Base-by-base conservation (phyloP, 2,888 invertebrate genomes). In the Portevinia maculata region DNA sequence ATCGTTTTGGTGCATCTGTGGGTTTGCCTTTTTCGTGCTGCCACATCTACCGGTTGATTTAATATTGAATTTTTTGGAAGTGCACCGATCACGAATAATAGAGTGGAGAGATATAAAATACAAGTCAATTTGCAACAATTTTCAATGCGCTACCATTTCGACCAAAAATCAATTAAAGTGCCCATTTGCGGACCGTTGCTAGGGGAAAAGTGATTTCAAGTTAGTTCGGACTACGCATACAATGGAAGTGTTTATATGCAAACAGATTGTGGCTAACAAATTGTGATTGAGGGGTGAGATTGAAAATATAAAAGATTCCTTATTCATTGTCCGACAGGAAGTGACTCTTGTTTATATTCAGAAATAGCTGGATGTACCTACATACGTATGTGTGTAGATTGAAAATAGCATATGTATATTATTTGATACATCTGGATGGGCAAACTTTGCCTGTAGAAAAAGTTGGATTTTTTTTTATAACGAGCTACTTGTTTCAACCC, bases 31-130 rank as follows among this genome's bases (percentile, higher is more conserved):
- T 15, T 44, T 44, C 19, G 19, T 7, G 9, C 9, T 4, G 17
- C 3, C 8, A 11, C 21, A 15, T 7, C 7, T 5, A 6, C 19
- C 21, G 24, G 57, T 71, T 52, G 78, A 78, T 70, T 48, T 39
- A 53, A 59, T 59, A 24, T 9, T 52, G 13, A 39, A 39, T 39
- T 37, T 70, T 64, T 53, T 21, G 17, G 21, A 64, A 70, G 70
- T 44, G n/a, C 57, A 53, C 17, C 73, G 52, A 59, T 65, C 57
- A 52, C 44, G 59, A 37, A 52, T 71, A 65, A 78, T 79, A 52
- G 48, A 79, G 79, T 79, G 65, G 15, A 37, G 52, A 71, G 28
- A 55, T 57, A 70, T 69, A 60, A 19, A 59, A 62, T 70, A 70
- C 50, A 17, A 70, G 52, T 71, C 59, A 53, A 71, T 78, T 79